Percentiles rank a stretch among this genome's conserved stretches.
Conservation (phyloP, 2,797 vertebrate species). For the Dendrocincla fuliginosa region DNA sequence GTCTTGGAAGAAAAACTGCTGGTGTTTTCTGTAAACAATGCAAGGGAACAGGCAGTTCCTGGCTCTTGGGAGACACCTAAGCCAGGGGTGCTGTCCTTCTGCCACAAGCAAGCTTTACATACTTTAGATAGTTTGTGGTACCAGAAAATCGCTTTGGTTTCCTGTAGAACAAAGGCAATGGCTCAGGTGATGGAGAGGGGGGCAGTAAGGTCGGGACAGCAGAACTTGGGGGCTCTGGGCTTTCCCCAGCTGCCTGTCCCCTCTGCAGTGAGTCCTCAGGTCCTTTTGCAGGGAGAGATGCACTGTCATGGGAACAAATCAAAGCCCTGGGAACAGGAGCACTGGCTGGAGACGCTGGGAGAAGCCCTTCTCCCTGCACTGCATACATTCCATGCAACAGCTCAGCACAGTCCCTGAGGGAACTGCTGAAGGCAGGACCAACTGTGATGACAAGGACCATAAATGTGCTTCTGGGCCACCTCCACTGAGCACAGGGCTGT, state of each 20-base stretch:
- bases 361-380: accelerated
- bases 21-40: neutral
- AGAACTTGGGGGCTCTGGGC: neutral
- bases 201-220: neutral
- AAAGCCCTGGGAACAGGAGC: neutral
- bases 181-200: neutral
- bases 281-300: neutral
- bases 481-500: neutral
- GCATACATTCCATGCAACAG: accelerated
- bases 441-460: accelerated
- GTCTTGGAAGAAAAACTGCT: neutral
- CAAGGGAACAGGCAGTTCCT: neutral
- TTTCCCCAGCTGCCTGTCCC: neutral
- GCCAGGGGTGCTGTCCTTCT: neutral
- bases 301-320: accelerated
- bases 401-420: accelerated
- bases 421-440: neutral
- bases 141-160: neutral
- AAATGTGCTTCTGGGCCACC: neutral
- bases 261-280: neutral
- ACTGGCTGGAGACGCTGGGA: accelerated
- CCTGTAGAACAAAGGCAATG: accelerated
- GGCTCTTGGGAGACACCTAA: neutral
- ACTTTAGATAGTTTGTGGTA: neutral
- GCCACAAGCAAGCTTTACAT: neutral